These are phyloP conservation scores for Menidia menidia DNA, from an alignment of 2,797 vertebrate species.

Conservation along the genomic window DNA sequence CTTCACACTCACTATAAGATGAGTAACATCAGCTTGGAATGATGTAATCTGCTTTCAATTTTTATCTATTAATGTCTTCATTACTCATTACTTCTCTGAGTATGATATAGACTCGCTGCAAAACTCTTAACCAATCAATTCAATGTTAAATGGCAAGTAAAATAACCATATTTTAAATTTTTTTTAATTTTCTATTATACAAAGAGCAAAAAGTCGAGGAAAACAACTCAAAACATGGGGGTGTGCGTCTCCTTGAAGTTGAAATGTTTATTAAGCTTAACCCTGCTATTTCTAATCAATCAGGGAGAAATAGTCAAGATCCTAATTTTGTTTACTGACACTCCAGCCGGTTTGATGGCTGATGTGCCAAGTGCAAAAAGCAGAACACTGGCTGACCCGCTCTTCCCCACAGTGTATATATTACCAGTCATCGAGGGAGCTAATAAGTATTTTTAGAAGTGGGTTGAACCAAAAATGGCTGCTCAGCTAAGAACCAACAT, in stretches of 20 bases:
- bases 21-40: no score
- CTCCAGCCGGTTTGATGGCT: constrained; percentile 5
- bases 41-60: no score
- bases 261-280: constrained; percentile 6
- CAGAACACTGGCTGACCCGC: constrained; percentile 11
- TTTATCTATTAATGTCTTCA: no score
- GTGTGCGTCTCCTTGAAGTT: not conserved
- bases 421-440: not conserved
- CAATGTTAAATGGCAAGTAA: no score
- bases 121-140: no score
- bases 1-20: not conserved
- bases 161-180: not conserved
- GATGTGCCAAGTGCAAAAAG: constrained; percentile 6
- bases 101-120: no score
- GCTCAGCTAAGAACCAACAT: not conserved
- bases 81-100: no score
- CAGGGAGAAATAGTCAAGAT: not conserved
- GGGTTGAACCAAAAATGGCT: constrained; percentile 1
- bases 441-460: constrained; percentile 4
- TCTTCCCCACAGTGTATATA: not conserved
- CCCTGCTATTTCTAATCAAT: not conserved
- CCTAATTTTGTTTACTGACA: constrained; percentile 5
- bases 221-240: not conserved
- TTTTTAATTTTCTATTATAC: no score
- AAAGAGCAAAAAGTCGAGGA: no score